Conservation (phyloP, 2,113 vertebrate genomes). For the Dinomys branickii region DNA sequence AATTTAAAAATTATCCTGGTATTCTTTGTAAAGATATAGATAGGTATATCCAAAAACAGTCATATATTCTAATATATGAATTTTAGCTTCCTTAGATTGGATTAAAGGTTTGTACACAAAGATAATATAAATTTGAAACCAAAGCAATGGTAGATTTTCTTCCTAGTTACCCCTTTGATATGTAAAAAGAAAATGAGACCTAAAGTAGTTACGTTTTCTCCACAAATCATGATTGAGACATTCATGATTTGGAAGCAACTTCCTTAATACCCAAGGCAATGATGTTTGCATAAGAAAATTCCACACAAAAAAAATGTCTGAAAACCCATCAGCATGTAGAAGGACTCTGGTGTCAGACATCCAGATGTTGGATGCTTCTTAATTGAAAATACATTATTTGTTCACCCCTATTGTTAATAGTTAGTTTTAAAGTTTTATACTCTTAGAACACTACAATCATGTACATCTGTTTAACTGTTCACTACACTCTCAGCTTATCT, state of each 20-base stretch:
- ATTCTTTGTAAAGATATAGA: background rate
- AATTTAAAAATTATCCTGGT: background rate
- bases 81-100: constrained; percentile 28
- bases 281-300: constrained; percentile 33
- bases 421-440: constrained; percentile 4
- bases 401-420: background rate
- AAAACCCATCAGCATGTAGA: background rate
- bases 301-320: background rate
- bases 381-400: background rate
- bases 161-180: background rate
- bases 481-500: background rate
- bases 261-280: constrained; percentile 30
- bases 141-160: background rate
- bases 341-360: background rate
- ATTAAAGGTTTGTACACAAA: background rate
- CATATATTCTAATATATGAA: background rate
- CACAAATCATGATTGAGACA: constrained; percentile 32
- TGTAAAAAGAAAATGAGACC: background rate
- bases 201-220: background rate
- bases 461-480: background rate
- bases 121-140: constrained; percentile 23
- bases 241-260: background rate
- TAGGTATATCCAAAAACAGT: background rate
- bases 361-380: background rate
- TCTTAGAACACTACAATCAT: background rate